Conservation (phyloP, 1,140 invertebrate genomes). For the Eriocheir sinensis region DNA sequence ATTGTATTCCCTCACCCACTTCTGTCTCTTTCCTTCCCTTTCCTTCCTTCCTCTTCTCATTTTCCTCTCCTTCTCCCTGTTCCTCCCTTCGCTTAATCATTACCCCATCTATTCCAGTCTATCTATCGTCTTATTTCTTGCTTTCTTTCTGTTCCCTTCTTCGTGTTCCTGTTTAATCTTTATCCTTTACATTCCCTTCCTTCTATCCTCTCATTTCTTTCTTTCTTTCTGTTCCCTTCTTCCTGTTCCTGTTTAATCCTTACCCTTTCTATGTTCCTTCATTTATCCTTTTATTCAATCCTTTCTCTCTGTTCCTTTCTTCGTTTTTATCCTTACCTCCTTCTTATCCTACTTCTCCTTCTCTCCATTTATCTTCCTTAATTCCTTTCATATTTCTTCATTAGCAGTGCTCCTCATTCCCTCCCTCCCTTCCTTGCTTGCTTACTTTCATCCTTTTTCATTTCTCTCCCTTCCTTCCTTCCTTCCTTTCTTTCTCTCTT, state of each 20-base stretch:
- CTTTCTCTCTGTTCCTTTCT: neutral
- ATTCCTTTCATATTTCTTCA: neutral
- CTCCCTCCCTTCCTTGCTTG: neutral
- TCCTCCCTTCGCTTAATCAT: too few species aligned
- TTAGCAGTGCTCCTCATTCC: neutral
- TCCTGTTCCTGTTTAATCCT: neutral
- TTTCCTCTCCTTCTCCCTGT: neutral
- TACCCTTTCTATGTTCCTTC: neutral
- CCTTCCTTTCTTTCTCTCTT: slow-evolving; percentile 36
- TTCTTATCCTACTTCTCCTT: neutral
- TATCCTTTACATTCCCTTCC: neutral
- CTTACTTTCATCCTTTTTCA: neutral
- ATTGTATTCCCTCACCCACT: neutral
- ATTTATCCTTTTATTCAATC: too few species aligned
- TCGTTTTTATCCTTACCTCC: too few species aligned
- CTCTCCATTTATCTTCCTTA: too few species aligned
- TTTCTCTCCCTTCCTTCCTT: slow-evolving; percentile 32
- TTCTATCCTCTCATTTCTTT: neutral
- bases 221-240: slow-evolving; percentile 35
- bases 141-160: neutral
- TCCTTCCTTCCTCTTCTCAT: neutral
- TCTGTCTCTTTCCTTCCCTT: neutral
- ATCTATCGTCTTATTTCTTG: neutral
- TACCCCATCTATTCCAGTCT: neutral
- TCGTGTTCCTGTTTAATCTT: neutral